Evolutionary conservation across 1,140 invertebrate species (phyloP).

Genomic region (Hypothenemus hampei): DNA sequence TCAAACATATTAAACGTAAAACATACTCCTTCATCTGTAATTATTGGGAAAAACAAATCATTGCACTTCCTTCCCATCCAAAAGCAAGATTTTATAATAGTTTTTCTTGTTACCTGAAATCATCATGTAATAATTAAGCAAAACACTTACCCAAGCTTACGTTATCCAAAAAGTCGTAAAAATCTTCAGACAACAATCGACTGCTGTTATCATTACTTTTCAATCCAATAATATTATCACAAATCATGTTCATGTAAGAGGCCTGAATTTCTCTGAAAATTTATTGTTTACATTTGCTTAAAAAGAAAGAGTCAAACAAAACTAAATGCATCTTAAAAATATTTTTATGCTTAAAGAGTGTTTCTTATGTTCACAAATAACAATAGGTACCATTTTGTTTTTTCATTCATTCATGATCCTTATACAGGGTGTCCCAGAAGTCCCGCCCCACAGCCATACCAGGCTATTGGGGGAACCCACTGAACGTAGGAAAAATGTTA

Average conservation of each 20-base stretch:
- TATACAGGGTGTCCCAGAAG: no score
- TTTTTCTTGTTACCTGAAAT: conserved; percentile 1
- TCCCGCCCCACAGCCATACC: no score
- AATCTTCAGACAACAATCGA: conserved; percentile 21
- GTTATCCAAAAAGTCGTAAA: conserved; percentile 17
- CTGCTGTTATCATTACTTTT: not conserved
- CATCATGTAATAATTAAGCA: not conserved
- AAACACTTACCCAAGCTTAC: conserved; percentile 3
- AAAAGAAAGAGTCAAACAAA: no score
- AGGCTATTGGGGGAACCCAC: no score
- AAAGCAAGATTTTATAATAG: conserved; percentile 16
- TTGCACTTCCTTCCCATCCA: conserved; percentile 39
- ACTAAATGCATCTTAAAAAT: no score
- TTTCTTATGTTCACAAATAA: no score
- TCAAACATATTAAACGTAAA: conserved; percentile 61
- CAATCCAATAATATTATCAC: conserved; percentile 20
- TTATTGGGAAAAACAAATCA: conserved; percentile 53
- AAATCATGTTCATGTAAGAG: conserved; percentile 28
- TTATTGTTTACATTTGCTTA: no score
- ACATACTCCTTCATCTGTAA: conserved; percentile 64
- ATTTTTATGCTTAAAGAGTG: no score
- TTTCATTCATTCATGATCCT: no score
- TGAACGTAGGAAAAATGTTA: no score
- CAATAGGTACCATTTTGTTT: no score
- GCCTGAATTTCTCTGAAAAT: conserved; percentile 8